Evolutionary conservation across 2,888 invertebrate genomes (phyloP), one percentile per base, ranked within the genome.

Genomic region (Bembecia ichneumoniformis): DNA sequence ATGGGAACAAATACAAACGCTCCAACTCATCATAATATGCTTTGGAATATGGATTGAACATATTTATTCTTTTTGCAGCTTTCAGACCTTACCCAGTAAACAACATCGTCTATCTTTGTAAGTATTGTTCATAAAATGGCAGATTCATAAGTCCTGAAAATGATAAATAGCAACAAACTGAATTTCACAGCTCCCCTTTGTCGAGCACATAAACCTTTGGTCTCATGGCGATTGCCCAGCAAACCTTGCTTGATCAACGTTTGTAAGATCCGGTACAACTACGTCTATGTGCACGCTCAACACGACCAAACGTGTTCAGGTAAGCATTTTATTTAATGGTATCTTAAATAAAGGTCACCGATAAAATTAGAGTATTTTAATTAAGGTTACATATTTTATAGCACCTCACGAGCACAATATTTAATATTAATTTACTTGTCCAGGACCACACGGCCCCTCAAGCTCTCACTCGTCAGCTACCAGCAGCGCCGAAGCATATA

Each of bases 221-320:
- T 60, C 48, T 72, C 77, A 1, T 83, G 82, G 72, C 51, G 48
- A 0, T 9, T 68, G 0, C 71, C 76, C 7, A 68, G 63, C 9
- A 64, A 73, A n/a, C 16, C 47, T 0, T 84, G 83, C 60, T 55
- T 54, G 3, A 47, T 74, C 11, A 58, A 69, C 55, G 54, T 74
- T 3, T 84, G 83, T 70, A 79, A 64, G 51, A 53, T 84, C 50
- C 63, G 66, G 53, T 84, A 74, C 62, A 78, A 83, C 63, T 79
- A 74, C 58, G 82, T 82, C 9, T 83, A 77, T 61, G 50, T 77
- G 3, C 74, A 81, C 45, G 54, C 67, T 3, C 51, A 50, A 1
- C 28, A 28, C 28, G 28, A 28, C 28, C 2, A 9, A 28, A 9
- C 5, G 28, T 28, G 28, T 28, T 28, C 28, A 28, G 28, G 28